Conservation (phyloP, 2,113 vertebrate genomes). For the Sylvietta virens region DNA sequence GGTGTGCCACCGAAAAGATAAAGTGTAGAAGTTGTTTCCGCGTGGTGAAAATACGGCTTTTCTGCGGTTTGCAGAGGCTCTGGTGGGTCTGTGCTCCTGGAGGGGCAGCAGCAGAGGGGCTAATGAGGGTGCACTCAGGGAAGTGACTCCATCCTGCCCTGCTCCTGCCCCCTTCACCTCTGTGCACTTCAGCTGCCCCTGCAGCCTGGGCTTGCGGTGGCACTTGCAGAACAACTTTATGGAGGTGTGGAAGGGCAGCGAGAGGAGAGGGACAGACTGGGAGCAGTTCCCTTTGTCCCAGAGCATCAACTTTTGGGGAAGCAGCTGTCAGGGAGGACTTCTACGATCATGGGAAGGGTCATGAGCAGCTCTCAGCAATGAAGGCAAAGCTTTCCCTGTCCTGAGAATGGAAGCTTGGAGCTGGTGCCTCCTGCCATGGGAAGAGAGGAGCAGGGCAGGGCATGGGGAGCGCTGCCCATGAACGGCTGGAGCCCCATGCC, state of each 20-base stretch:
- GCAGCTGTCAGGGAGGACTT: not conserved
- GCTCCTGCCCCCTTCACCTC: not conserved
- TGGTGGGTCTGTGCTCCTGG: not conserved
- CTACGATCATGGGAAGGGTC: not conserved
- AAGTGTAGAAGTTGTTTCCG: not conserved
- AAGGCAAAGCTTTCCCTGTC: not conserved
- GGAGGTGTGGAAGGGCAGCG: not conserved
- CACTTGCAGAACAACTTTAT: not conserved
- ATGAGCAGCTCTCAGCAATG: not conserved
- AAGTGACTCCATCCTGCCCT: not conserved
- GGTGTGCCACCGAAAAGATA: rapidly evolving
- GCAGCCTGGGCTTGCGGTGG: not conserved
- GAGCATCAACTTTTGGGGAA: not conserved
- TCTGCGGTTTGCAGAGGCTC: not conserved
- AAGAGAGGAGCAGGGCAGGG: not conserved
- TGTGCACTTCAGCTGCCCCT: not conserved
- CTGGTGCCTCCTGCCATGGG: not conserved
- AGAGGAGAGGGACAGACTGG: not conserved
- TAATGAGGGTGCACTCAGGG: not conserved
- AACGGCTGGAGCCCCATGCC: not conserved
- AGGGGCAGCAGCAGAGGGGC: not conserved
- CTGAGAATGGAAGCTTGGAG: not conserved
- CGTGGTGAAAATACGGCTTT: not conserved
- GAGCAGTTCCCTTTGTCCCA: not conserved
- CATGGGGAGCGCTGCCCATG: rapidly evolving